phyloP scores from a whole-genome alignment of 1,140 invertebrate species.

The Artemia franciscana region DNA sequence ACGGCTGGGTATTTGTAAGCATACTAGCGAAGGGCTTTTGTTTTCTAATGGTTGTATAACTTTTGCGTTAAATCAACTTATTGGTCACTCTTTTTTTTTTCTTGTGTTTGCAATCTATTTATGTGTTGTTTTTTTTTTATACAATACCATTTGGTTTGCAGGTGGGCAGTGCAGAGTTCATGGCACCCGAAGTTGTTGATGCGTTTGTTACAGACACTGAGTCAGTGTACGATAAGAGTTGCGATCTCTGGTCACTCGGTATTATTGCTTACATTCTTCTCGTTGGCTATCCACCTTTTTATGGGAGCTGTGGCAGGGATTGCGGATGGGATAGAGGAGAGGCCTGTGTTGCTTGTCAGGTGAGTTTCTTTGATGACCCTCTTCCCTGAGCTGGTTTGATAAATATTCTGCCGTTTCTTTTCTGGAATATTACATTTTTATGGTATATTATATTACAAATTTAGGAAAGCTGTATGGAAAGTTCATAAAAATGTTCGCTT shows the following conservation, averaged over 20 bases:
- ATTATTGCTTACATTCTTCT: slow-evolving; percentile 92
- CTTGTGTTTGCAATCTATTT: no score
- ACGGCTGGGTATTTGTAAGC: no score
- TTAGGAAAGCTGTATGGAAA: no score
- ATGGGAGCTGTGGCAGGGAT: slow-evolving; percentile 65
- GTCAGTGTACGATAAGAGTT: slow-evolving; percentile 73
- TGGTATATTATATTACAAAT: no score
- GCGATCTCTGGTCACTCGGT: slow-evolving; percentile 91
- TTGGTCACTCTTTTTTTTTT: no score
- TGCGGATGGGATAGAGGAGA: slow-evolving; percentile 92
- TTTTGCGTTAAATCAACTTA: no score
- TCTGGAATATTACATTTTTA: no score
- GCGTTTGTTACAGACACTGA: slow-evolving; percentile 72
- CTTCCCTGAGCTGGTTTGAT: not conserved
- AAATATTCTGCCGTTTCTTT: not conserved
- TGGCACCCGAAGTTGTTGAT: slow-evolving; percentile 96
- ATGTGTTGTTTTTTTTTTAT: no score
- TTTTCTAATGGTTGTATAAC: no score
- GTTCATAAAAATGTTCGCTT: no score
- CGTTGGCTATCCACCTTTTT: slow-evolving; percentile 93
- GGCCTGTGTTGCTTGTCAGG: slow-evolving; percentile 56
- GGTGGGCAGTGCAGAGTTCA: slow-evolving; percentile 91
- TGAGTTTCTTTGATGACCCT: slow-evolving; percentile 6
- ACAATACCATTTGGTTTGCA: slow-evolving; percentile 18
- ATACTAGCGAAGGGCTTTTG: no score